Evolutionary conservation across 2,888 invertebrate species (phyloP).

Genomic region (Limenitis camilla): DNA sequence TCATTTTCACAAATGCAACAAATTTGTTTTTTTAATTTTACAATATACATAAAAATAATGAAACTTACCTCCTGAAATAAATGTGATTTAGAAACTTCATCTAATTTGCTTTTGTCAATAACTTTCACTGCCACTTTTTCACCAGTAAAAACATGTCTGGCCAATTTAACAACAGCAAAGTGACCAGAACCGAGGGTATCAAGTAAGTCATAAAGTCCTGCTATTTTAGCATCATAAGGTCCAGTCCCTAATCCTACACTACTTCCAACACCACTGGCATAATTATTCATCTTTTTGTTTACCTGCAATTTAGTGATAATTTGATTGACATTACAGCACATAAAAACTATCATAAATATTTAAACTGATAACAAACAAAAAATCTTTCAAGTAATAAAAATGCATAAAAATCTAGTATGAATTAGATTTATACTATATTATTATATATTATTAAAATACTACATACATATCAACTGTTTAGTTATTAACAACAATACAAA

Average conservation of each 20-base stretch:
- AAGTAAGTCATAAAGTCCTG: slow-evolving; percentile 97
- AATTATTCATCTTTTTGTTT: slow-evolving; percentile 50
- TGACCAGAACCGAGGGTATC: slow-evolving; percentile 98
- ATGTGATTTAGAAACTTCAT: slow-evolving; percentile 96
- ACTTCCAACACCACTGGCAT: slow-evolving; percentile 44
- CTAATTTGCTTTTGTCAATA: slow-evolving; percentile 98
- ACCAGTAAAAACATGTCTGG: slow-evolving; percentile 98
- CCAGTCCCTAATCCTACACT: slow-evolving; percentile 55
- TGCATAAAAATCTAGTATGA: no score
- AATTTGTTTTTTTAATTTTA: no score
- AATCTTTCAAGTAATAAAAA: no score
- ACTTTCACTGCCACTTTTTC: slow-evolving; percentile 98
- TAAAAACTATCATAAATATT: no score
- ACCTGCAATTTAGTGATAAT: slow-evolving; percentile 15
- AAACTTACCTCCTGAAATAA: no score
- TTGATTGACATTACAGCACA: neutral
- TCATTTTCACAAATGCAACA: no score
- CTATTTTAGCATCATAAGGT: slow-evolving; percentile 89
- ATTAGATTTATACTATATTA: no score
- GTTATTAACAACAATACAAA: slow-evolving; percentile 3
- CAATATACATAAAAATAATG: no score
- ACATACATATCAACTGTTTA: neutral
- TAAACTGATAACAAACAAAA: no score
- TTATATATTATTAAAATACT: neutral
- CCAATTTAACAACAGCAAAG: slow-evolving; percentile 98